Evolutionary conservation across 1,140 invertebrate genomes (phyloP).

Genomic region (Drosophila funebris): DNA sequence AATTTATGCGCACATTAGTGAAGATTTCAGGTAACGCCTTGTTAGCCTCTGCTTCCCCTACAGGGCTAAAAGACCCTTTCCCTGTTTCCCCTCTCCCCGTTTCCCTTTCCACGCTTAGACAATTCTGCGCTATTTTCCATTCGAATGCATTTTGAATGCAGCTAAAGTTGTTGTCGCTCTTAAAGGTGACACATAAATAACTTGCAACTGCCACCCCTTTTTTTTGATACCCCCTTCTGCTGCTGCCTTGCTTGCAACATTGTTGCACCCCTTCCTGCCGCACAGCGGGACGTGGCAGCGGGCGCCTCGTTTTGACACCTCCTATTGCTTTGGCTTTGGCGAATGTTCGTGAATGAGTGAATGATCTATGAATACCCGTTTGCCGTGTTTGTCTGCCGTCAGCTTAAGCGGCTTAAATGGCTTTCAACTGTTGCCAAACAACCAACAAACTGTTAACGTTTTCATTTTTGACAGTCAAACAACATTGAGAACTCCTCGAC

Average conservation of each 20-base stretch:
- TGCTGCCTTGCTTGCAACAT: neutral
- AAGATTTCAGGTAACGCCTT: conserved; percentile 30
- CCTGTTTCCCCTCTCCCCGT: neutral
- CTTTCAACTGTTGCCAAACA: conserved; percentile 14
- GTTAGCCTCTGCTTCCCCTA: neutral
- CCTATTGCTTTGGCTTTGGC: no score
- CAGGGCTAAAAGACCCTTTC: no score
- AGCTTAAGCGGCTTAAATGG: neutral
- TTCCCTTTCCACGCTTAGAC: conserved; percentile 4
- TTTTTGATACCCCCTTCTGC: no score
- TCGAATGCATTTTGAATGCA: conserved; percentile 43
- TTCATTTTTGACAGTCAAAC: conserved; percentile 6
- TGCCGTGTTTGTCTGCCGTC: no score
- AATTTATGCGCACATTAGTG: conserved; percentile 62
- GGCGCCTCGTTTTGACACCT: conserved; percentile 3
- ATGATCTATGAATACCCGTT: conserved; percentile 17
- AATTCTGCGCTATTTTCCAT: conserved; percentile 51
- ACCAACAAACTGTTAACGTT: conserved; percentile 10
- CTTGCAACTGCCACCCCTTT: conserved; percentile 9
- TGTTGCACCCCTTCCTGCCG: neutral
- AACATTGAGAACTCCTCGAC: neutral
- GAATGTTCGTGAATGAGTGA: no score
- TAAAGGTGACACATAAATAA: conserved; percentile 15
- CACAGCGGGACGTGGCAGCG: neutral
- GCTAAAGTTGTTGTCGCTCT: neutral